These are phyloP conservation scores for Nematolebias whitei DNA, from an alignment of 2,113 vertebrate species.

Conservation along the genomic window DNA sequence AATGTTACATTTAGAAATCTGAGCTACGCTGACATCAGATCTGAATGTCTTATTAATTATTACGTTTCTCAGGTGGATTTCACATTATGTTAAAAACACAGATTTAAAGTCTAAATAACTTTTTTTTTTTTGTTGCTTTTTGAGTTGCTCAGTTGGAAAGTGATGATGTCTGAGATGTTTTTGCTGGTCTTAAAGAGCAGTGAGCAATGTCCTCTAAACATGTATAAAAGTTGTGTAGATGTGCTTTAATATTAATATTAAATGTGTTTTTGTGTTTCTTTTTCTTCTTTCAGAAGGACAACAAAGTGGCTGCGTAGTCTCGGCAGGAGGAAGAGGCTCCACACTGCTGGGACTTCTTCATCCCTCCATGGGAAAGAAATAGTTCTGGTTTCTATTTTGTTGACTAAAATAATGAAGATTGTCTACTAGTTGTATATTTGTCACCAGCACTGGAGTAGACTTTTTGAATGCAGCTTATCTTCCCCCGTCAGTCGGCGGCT, in stretches of 20 bases:
- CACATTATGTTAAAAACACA: no score
- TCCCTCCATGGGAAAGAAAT: constrained; percentile 30
- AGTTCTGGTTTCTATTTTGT: constrained; percentile 79
- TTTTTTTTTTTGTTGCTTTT: no score
- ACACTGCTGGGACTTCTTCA: constrained; percentile 78
- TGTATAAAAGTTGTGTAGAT: background rate
- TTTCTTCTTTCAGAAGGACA: constrained; percentile 89
- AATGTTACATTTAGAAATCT: no score
- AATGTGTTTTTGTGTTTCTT: background rate
- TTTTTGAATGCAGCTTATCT: constrained; percentile 83
- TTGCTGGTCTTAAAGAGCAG: no score
- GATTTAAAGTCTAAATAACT: no score
- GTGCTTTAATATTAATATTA: background rate
- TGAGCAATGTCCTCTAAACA: background rate
- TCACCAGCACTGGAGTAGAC: constrained; percentile 94
- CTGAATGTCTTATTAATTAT: no score
- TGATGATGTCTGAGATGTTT: no score
- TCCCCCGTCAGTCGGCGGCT: constrained; percentile 44
- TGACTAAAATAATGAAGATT: constrained; percentile 83
- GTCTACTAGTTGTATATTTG: constrained; percentile 89
- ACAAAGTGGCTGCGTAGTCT: constrained; percentile 90
- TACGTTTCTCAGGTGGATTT: no score
- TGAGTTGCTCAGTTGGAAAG: no score
- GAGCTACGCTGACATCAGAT: no score
- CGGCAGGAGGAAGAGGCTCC: constrained; percentile 62